Base-by-base conservation (phyloP, 2,888 invertebrate species). In the Platypus cylindrus region DNA sequence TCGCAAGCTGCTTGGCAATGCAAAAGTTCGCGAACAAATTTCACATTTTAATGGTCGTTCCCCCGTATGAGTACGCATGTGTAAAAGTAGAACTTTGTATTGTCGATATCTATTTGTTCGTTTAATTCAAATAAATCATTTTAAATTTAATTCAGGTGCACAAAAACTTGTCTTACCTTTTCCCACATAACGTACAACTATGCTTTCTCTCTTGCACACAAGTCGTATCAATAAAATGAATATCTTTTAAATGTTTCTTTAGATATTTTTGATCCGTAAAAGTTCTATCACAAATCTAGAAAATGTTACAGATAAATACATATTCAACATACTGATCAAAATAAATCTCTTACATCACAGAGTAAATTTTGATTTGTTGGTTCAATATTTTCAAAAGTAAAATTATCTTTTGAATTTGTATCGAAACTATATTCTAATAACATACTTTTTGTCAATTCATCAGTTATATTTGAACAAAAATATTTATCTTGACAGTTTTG, bases 41-140 rank as follows among this genome's bases (percentile, higher is more conserved):
- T 59, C 59, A 42, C 62, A 62, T 41, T 48, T 57, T 9, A 58
- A 44, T 5, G 61, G 60, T 27, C 58, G 43, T 41, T 61, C 60
- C 3, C 62, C 62, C 2, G 60, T 59, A 45, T 62, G 62, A 3
- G 51, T 51, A 23, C 60, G 42, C 51, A 60, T 51, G 45, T 62
- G 62, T 16, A 57, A 45, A 7, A 50, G 31, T 5, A 61, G 40
- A 25, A 55, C 47, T 43, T 59, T 59, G 37, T 56, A 55, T 34
- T 56, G 55, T 41, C 52, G 54, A 41, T 59, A 62, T 20, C 57
- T 58, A 40, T 18, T 50, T n/a, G n/a, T n/a, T n/a, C n/a, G n/a
- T n/a, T n/a, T n/a, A 27, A 20, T 7, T 20, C 5, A 20, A 20
- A 20, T 20, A 4, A 12, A 27, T 27, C 14, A 17, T 16, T 11